Conservation (phyloP, 2,797 vertebrate species). For the Coilia nasus region DNA sequence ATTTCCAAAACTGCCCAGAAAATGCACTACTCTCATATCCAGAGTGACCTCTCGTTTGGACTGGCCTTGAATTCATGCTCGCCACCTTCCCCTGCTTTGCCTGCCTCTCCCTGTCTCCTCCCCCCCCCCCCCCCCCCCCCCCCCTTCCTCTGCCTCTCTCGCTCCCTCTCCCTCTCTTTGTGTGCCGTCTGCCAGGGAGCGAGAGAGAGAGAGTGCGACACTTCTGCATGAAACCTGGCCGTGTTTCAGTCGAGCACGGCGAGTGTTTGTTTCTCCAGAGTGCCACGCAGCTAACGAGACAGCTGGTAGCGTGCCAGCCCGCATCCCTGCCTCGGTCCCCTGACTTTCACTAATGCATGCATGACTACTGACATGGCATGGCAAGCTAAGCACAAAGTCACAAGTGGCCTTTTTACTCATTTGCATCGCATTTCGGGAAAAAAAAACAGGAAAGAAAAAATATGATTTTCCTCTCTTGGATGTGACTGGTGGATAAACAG, state of each 20-base stretch:
- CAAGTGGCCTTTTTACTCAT: slow-evolving; percentile 37
- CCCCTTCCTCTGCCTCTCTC: no score
- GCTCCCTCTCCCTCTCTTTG: slow-evolving; percentile 39
- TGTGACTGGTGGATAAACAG: neutral
- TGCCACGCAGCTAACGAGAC: slow-evolving; percentile 80
- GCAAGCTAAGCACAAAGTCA: slow-evolving; percentile 29
- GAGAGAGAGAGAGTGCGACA: slow-evolving; percentile 55
- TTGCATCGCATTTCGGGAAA: slow-evolving; percentile 1
- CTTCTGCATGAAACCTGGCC: slow-evolving; percentile 63
- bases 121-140: no score
- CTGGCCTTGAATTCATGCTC: neutral
- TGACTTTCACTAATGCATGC: slow-evolving; percentile 74
- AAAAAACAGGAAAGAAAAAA: neutral
- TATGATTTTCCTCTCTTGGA: neutral
- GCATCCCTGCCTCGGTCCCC: slow-evolving; percentile 68
- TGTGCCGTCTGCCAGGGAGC: slow-evolving; percentile 59
- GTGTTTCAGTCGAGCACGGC: slow-evolving; percentile 65
- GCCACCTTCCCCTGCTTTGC: neutral
- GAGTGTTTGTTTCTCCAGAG: slow-evolving; percentile 78
- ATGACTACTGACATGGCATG: slow-evolving; percentile 68
- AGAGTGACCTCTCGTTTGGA: neutral
- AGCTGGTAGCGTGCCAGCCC: slow-evolving; percentile 76
- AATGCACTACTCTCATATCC: neutral
- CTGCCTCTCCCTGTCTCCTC: no score
- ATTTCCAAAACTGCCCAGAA: no score